These are phyloP conservation scores for Neolamprologus modestus DNA, from an alignment of 2,113 vertebrate genomes.

Conservation along the genomic window DNA sequence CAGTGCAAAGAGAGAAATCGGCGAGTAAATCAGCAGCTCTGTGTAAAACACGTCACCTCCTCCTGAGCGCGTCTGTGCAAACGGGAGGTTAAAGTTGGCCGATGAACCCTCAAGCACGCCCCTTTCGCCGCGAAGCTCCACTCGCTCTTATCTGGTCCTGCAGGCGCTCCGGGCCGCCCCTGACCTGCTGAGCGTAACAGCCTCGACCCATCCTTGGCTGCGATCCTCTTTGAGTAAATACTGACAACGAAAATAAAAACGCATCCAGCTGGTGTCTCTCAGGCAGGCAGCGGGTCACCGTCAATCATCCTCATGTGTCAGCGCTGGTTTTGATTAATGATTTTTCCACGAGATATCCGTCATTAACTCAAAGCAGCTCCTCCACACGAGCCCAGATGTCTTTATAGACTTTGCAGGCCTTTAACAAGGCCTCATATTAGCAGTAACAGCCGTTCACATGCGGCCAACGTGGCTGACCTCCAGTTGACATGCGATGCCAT, in stretches of 20 bases:
- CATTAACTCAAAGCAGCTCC: neutral
- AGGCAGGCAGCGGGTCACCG: neutral
- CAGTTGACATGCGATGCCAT: neutral
- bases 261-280: neutral
- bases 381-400: neutral
- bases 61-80: neutral
- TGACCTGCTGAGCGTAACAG: neutral
- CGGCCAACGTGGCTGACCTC: slow-evolving; percentile 8
- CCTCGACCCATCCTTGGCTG: neutral
- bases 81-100: neutral
- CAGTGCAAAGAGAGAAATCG: fast-evolving
- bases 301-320: neutral
- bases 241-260: neutral
- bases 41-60: neutral
- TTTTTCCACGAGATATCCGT: neutral
- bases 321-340: neutral
- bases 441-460: neutral
- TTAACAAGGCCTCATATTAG: neutral
- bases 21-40: neutral
- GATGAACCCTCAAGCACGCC: neutral
- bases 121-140: neutral
- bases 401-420: neutral
- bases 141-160: slow-evolving; percentile 21
- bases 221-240: neutral
- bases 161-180: neutral